phyloP scores from a whole-genome alignment of 2,113 vertebrate genomes.

The Callorhinus ursinus region DNA sequence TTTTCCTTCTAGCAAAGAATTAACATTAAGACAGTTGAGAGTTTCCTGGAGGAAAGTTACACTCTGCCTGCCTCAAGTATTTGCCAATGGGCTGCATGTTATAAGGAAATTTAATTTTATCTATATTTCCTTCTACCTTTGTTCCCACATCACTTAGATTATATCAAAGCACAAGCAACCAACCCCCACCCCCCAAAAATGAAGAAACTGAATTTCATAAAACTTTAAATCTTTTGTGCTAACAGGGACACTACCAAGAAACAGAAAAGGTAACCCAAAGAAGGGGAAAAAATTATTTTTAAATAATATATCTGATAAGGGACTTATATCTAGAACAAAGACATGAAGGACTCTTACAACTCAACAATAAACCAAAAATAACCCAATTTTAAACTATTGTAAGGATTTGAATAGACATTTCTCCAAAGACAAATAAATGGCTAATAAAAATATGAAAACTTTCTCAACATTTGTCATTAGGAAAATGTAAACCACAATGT shows the following conservation, averaged over 20 bases:
- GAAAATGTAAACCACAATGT: background rate
- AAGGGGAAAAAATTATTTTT: background rate
- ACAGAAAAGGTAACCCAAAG: background rate
- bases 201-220: background rate
- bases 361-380: background rate
- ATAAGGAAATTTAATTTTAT: too few species aligned
- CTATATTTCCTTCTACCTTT: too few species aligned
- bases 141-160: background rate
- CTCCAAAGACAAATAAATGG: slow-evolving; percentile 20
- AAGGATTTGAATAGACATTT: too few species aligned
- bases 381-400: background rate
- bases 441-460: background rate
- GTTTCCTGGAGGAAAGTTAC: too few species aligned
- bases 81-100: too few species aligned
- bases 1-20: too few species aligned
- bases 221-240: slow-evolving; percentile 11
- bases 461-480: background rate
- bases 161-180: background rate
- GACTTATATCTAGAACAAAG: background rate
- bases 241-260: background rate
- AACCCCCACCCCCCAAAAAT: background rate
- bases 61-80: too few species aligned
- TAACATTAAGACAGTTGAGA: too few species aligned
- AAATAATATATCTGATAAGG: too few species aligned
- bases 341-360: background rate